These are phyloP conservation scores for Cataglyphis altisquamis DNA, from an alignment of 2,888 invertebrate genomes.

Conservation along the genomic window DNA sequence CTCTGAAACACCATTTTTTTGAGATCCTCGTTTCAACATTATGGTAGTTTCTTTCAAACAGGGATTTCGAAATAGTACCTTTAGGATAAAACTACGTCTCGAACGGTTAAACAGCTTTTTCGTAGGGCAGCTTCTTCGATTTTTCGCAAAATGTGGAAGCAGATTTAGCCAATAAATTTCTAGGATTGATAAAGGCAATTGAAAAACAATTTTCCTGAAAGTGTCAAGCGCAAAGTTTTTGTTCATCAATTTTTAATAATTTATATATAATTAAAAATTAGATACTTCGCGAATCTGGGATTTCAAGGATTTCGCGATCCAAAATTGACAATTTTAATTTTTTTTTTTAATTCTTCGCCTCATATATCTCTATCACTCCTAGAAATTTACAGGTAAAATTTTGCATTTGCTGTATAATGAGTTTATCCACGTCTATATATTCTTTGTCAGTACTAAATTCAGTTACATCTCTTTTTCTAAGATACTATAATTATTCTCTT, in stretches of 20 bases:
- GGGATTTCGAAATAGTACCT: conserved; percentile 23
- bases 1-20: conserved; percentile 10
- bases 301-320: background rate
- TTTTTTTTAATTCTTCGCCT: background rate
- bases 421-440: conserved; percentile 21
- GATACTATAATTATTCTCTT: conserved; percentile 32
- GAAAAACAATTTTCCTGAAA: background rate
- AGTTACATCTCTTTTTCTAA: conserved; percentile 46
- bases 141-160: conserved; percentile 10
- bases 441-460: conserved; percentile 26
- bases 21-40: conserved; percentile 4
- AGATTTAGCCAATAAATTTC: conserved; percentile 24
- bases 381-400: conserved; percentile 24
- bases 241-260: background rate
- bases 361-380: background rate
- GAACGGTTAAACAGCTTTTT: conserved; percentile 34
- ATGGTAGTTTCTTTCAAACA: conserved; percentile 1
- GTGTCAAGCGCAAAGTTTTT: background rate
- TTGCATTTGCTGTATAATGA: conserved; percentile 4
- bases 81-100: background rate
- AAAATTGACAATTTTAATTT: background rate
- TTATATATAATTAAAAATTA: background rate
- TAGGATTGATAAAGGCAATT: background rate
- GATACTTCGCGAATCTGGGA: background rate
- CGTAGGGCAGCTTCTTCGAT: conserved; percentile 4